These are phyloP conservation scores for Labeo calbasu DNA, from an alignment of 2,797 vertebrate species.

Conservation along the genomic window DNA sequence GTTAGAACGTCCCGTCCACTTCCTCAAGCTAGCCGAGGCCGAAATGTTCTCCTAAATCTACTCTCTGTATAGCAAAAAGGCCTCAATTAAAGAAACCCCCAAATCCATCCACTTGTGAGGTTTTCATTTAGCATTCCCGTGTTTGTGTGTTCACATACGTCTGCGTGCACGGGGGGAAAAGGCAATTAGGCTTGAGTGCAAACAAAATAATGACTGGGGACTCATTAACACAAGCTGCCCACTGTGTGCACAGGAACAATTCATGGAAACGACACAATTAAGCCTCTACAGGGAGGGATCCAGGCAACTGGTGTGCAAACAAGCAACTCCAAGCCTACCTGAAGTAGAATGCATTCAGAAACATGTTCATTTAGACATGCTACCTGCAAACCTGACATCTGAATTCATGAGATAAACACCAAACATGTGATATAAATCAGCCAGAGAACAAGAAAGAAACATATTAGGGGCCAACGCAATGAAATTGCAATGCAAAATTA, in stretches of 20 bases:
- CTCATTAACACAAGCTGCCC: conserved; percentile 57
- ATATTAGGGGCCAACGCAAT: background rate
- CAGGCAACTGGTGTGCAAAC: conserved; percentile 45
- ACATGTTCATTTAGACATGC: conserved; percentile 12
- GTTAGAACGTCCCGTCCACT: background rate
- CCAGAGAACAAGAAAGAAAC: background rate
- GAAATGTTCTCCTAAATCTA: background rate
- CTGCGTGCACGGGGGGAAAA: conserved; percentile 43
- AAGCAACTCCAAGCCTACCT: conserved; percentile 35
- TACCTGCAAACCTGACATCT: conserved; percentile 8
- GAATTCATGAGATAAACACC: background rate
- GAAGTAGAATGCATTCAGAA: background rate
- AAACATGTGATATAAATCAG: background rate
- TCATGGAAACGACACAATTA: conserved; percentile 53
- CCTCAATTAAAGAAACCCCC: conserved; percentile 11
- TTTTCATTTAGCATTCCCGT: conserved; percentile 36
- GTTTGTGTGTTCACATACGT: conserved; percentile 49
- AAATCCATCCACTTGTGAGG: conserved; percentile 18
- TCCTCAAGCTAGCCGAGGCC: background rate
- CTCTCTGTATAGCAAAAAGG: conserved; percentile 8
- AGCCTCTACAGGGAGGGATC: conserved; percentile 47
- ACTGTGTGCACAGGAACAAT: conserved; percentile 48
- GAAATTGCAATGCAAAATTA: background rate
- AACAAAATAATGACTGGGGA: conserved; percentile 57
- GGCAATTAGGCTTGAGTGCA: conserved; percentile 46